Evolutionary conservation across 2,888 invertebrate genomes (phyloP).

Genomic region (Shargacucullia verbasci): DNA sequence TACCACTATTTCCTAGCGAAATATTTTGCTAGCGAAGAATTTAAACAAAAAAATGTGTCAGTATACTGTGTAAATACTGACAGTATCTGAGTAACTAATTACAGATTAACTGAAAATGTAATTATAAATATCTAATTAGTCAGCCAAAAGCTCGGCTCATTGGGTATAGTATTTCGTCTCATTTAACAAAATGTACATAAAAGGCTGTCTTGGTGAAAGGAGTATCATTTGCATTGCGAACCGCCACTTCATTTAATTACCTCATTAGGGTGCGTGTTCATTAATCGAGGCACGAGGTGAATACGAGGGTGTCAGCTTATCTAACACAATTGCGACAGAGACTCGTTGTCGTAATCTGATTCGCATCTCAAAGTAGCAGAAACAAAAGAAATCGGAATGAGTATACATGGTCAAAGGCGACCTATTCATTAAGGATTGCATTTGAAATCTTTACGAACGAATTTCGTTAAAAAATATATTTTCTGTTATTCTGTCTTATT

Average conservation of each 20-base stretch:
- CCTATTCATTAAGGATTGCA: no score
- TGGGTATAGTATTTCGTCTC: constrained; percentile 14
- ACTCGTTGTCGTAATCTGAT: neutral
- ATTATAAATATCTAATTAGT: constrained; percentile 14
- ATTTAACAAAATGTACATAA: constrained; percentile 17
- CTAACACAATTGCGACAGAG: constrained; percentile 3
- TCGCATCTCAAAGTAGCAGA: neutral
- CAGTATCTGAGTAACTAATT: no score
- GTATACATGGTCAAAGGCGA: no score
- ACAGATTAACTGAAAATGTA: neutral
- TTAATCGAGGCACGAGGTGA: constrained; percentile 11
- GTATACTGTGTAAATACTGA: no score
- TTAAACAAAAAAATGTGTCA: no score
- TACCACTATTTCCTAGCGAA: no score
- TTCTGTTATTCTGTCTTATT: no score
- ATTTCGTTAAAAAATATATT: no score
- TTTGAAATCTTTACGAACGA: no score
- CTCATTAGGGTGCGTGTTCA: constrained; percentile 51
- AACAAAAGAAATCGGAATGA: no score
- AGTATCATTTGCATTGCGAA: constrained; percentile 62
- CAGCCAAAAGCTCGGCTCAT: constrained; percentile 23
- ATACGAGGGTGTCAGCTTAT: constrained; percentile 1
- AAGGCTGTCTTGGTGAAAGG: constrained; percentile 36
- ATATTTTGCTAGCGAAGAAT: no score
- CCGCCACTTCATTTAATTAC: constrained; percentile 67